Conservation (phyloP, 2,113 vertebrate genomes). For the Tricholaema leucomelas region DNA sequence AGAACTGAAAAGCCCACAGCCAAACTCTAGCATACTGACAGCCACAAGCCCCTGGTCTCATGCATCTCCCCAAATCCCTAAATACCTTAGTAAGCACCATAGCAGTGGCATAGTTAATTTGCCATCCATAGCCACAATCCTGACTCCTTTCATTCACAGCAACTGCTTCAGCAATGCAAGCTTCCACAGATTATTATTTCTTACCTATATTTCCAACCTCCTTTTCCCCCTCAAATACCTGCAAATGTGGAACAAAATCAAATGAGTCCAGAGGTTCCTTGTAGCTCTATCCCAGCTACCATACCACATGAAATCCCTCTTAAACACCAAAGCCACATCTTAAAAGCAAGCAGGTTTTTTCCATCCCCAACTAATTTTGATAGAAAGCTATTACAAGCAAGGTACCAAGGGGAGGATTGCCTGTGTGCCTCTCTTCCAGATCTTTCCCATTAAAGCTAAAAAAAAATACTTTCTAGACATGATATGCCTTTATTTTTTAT, state of each 20-base stretch:
- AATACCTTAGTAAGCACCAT: accelerated
- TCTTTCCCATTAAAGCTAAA: not conserved
- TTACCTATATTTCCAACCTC: not conserved
- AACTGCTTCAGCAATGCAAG: not conserved
- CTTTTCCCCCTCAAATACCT: not conserved
- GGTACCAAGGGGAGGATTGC: not conserved
- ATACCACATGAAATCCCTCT: not conserved
- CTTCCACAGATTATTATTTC: not conserved
- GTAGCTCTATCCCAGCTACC: not conserved
- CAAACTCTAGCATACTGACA: not conserved
- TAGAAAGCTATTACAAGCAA: not conserved
- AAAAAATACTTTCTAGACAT: not conserved
- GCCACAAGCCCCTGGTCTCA: not conserved
- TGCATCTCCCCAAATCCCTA: not conserved
- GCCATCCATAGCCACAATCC: not conserved
- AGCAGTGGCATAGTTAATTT: not conserved
- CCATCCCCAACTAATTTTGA: not conserved
- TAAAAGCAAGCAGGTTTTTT: not conserved
- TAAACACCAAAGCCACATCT: not conserved
- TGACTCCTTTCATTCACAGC: not conserved
- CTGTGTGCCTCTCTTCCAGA: not conserved
- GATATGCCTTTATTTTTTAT: not conserved
- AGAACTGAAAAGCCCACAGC: not conserved
- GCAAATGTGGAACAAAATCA: not conserved
- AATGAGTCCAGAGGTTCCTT: not conserved